Evolutionary conservation across 2,113 vertebrate genomes (phyloP).

Genomic region (Setophaga coronata): DNA sequence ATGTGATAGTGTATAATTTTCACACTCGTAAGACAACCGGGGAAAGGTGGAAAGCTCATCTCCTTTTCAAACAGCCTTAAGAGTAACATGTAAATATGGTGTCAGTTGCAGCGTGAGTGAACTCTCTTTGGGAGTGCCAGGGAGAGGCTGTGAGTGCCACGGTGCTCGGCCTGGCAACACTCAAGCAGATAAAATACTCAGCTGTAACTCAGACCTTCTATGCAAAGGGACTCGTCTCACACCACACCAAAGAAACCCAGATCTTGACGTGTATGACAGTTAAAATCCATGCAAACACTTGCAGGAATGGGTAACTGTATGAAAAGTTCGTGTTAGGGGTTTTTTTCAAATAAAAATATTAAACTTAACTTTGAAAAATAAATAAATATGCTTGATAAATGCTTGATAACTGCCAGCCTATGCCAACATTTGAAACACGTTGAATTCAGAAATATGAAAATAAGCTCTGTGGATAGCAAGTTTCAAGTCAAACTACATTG

Average conservation of each 20-base stretch:
- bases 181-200: neutral
- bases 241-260: neutral
- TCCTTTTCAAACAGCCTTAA: neutral
- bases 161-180: neutral
- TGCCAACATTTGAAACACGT: neutral
- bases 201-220: neutral
- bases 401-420: neutral
- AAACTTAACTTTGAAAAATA: neutral
- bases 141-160: neutral
- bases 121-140: conserved; percentile 17
- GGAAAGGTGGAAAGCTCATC: neutral
- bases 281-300: neutral
- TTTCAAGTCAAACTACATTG: neutral
- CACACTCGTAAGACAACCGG: neutral
- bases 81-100: neutral
- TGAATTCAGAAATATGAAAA: neutral
- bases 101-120: neutral
- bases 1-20: neutral
- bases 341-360: neutral
- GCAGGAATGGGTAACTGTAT: neutral
- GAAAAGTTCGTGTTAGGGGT: neutral
- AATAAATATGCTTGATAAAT: neutral
- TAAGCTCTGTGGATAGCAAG: neutral
- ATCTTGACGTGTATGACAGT: neutral
- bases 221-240: neutral